Conservation (phyloP, 2,113 vertebrate species). For the Oplegnathus fasciatus region DNA sequence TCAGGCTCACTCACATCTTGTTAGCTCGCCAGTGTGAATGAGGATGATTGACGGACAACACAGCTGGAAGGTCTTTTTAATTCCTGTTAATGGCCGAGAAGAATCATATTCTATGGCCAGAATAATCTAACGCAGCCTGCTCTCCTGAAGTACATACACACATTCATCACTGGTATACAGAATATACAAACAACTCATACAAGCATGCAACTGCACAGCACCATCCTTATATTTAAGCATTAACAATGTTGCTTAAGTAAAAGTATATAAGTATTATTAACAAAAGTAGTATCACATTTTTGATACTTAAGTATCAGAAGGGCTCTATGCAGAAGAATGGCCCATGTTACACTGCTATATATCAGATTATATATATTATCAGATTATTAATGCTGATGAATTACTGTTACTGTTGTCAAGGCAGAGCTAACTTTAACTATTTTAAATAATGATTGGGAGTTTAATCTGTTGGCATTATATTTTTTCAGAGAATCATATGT, state of each 20-base stretch:
- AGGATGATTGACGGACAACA: constrained; percentile 73
- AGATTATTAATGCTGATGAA: neutral
- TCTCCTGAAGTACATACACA: constrained; percentile 4
- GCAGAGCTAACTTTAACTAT: too few relatives aligned
- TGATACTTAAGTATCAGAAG: neutral
- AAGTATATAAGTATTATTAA: neutral
- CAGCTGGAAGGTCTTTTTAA: constrained; percentile 64
- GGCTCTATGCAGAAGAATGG: neutral
- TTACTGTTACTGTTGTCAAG: neutral
- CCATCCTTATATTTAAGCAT: neutral
- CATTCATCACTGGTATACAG: neutral
- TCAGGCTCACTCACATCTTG: constrained; percentile 66
- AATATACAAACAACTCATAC: neutral
- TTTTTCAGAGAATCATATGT: neutral
- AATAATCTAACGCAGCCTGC: constrained; percentile 47
- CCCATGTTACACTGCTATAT: neutral
- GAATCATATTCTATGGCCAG: constrained; percentile 29
- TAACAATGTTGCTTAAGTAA: neutral
- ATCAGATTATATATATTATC: neutral
- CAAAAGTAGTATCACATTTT: too few relatives aligned
- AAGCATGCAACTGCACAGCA: neutral
- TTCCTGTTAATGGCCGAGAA: constrained; percentile 64
- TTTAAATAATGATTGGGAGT: neutral
- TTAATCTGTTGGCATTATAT: neutral
- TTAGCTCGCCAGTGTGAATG: constrained; percentile 54